Conservation (phyloP, 1,140 invertebrate genomes). For the Papilio xuthus region DNA sequence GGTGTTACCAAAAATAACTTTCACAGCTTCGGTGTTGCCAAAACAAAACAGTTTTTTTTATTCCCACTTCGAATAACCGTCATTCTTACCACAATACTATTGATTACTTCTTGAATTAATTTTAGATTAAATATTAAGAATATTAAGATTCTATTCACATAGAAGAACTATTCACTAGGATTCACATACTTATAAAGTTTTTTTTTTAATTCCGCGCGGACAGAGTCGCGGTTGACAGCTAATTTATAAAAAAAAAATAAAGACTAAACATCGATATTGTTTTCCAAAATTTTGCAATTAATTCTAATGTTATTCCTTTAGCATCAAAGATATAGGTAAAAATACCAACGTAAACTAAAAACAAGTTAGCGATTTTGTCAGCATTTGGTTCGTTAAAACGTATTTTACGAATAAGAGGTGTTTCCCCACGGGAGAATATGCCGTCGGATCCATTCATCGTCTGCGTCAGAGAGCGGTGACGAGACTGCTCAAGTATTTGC, state of each 20-base stretch:
- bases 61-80: not conserved
- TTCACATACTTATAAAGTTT: no score
- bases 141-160: no score
- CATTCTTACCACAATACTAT: not conserved
- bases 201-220: no score
- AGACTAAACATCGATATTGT: no score
- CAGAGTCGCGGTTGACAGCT: no score
- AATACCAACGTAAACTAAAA: not conserved
- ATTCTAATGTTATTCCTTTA: not conserved
- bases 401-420: not conserved
- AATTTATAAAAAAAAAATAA: no score
- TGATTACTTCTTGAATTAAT: no score
- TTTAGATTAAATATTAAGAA: no score
- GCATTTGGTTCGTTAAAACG: not conserved
- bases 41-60: not conserved
- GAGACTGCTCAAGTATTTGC: constrained; percentile 68
- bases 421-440: not conserved
- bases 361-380: not conserved
- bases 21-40: constrained; percentile 4
- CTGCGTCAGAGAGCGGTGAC: constrained; percentile 35
- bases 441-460: constrained; percentile 34
- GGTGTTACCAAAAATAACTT: not conserved
- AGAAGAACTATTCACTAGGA: no score
- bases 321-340: not conserved
- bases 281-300: no score